phyloP scores from a whole-genome alignment of 2,113 vertebrate species.

The Rhombomys opimus region DNA sequence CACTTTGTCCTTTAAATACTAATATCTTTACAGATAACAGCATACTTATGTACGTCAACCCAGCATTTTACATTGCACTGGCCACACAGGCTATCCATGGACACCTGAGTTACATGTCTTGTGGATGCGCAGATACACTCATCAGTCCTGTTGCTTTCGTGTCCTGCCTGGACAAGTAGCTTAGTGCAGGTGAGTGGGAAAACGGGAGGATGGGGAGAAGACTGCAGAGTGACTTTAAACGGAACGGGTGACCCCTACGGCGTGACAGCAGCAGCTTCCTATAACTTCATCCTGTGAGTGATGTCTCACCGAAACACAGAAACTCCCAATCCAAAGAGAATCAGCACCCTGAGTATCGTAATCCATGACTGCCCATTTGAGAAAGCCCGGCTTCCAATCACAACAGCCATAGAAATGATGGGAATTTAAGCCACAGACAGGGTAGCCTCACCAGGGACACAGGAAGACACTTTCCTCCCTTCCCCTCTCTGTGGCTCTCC shows the following conservation, averaged over 20 bases:
- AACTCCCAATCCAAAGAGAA: background rate
- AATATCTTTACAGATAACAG: conserved; percentile 2
- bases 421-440: background rate
- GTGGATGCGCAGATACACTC: background rate
- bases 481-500: background rate
- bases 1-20: conserved; percentile 3
- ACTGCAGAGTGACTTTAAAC: background rate
- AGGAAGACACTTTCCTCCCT: background rate
- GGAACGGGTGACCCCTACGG: background rate
- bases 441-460: background rate
- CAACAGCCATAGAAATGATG: background rate
- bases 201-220: background rate
- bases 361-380: background rate
- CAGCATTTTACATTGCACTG: background rate
- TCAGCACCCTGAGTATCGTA: background rate
- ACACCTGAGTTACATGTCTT: background rate
- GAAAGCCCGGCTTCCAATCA: background rate
- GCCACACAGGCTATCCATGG: background rate
- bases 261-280: background rate
- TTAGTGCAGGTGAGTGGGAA: background rate
- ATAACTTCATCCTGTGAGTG: background rate
- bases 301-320: background rate
- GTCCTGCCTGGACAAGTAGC: background rate
- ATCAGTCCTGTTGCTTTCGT: background rate
- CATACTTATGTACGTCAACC: background rate